phyloP scores from a whole-genome alignment of 2,888 invertebrate species.

The Sussaba pulchella region DNA sequence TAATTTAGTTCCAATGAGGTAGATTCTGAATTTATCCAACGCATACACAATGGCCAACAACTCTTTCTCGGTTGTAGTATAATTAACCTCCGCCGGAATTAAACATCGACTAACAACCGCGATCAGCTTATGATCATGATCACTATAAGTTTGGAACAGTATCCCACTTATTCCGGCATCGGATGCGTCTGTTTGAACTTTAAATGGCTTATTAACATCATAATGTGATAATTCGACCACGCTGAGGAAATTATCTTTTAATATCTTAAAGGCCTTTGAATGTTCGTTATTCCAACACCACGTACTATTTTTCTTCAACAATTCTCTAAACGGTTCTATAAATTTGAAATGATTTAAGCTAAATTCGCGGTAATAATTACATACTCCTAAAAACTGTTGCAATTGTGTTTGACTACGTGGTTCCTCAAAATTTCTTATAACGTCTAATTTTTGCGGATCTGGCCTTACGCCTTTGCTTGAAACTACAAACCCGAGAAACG shows the following conservation, averaged over 20 bases:
- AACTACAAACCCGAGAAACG: constrained; percentile 62
- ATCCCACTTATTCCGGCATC: constrained; percentile 62
- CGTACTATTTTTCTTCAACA: constrained; percentile 26
- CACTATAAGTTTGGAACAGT: constrained; percentile 52
- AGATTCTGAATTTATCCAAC: constrained; percentile 45
- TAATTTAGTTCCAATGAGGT: constrained; percentile 68
- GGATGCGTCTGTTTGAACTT: constrained; percentile 60
- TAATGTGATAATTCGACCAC: constrained; percentile 48
- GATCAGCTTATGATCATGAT: constrained; percentile 49
- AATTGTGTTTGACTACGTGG: constrained; percentile 71
- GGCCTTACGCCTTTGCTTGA: constrained; percentile 54
- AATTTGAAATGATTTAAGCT: constrained; percentile 23
- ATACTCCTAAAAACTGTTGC: constrained; percentile 30
- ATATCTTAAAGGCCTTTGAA: constrained; percentile 35
- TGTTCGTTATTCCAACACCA: constrained; percentile 57
- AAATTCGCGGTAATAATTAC: constrained; percentile 27
- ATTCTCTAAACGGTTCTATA: constrained; percentile 35
- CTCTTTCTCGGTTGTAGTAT: constrained; percentile 2
- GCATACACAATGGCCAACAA: constrained; percentile 66
- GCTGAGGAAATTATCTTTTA: constrained; percentile 58
- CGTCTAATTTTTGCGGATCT: constrained; percentile 63
- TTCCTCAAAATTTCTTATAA: constrained; percentile 69
- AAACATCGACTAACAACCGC: constrained; percentile 68
- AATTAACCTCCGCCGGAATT: constrained; percentile 24
- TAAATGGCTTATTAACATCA: constrained; percentile 32